Conservation (phyloP, 2,113 vertebrate genomes). For the Donacobius atricapilla region DNA sequence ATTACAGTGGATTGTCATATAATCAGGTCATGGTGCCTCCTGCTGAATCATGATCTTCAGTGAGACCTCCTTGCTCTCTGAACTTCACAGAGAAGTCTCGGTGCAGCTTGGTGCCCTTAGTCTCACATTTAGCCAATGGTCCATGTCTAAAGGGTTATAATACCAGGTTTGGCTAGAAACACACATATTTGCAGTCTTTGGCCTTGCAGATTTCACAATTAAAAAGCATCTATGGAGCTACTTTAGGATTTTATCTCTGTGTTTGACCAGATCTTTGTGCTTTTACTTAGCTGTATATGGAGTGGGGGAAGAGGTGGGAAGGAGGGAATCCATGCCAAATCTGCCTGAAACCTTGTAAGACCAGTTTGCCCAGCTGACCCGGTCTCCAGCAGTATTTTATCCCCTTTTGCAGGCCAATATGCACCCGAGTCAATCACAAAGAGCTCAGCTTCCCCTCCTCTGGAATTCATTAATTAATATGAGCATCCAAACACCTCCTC, state of each 20-base stretch:
- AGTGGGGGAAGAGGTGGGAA: background rate
- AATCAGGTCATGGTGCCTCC: background rate
- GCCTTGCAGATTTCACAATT: background rate
- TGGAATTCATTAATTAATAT: background rate
- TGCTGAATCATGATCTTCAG: background rate
- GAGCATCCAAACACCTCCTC: background rate
- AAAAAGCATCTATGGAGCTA: background rate
- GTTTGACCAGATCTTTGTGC: background rate
- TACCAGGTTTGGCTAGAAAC: background rate
- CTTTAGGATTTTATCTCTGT: background rate
- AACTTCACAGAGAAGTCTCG: background rate
- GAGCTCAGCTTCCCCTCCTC: background rate
- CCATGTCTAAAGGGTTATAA: background rate
- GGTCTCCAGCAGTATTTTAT: background rate
- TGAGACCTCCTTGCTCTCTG: background rate
- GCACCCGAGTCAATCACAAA: background rate
- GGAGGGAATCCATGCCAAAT: background rate
- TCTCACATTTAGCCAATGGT: background rate
- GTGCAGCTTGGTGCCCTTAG: background rate
- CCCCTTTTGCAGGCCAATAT: background rate
- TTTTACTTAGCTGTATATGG: background rate
- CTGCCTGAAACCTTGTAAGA: background rate
- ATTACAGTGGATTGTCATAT: background rate
- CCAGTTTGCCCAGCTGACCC: background rate
- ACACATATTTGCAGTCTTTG: background rate